Evolutionary conservation across 2,888 invertebrate genomes (phyloP).

Genomic region (Eilema sororculum): DNA sequence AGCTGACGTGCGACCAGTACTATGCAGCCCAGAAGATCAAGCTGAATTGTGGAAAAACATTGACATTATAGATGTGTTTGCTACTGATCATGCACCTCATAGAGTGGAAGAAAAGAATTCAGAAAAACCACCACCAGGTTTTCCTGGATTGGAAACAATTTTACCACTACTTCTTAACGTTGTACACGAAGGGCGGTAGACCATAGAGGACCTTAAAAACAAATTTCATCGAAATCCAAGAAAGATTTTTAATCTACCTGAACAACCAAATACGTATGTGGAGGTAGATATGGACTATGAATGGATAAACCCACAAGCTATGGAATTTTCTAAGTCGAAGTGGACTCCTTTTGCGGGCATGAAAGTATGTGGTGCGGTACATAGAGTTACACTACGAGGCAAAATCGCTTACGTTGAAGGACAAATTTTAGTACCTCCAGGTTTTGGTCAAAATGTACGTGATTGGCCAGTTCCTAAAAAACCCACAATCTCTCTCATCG

Average conservation of each 20-base stretch:
- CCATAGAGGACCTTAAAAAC: slow-evolving; percentile 95
- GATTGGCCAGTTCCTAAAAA: slow-evolving; percentile 88
- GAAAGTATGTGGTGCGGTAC: slow-evolving; percentile 94
- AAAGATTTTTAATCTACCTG: slow-evolving; percentile 97
- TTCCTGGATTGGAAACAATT: slow-evolving; percentile 98
- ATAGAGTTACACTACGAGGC: slow-evolving; percentile 97
- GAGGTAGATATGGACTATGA: slow-evolving; percentile 98
- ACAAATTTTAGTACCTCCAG: slow-evolving; percentile 94
- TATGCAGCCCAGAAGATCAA: slow-evolving; percentile 96
- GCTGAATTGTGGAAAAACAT: slow-evolving; percentile 99
- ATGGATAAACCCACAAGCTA: slow-evolving; percentile 94
- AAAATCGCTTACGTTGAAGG: slow-evolving; percentile 99
- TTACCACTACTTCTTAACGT: slow-evolving; percentile 98
- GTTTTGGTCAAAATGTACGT: slow-evolving; percentile 95
- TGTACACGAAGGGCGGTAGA: slow-evolving; percentile 94
- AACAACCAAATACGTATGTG: slow-evolving; percentile 98
- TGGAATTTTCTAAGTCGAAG: slow-evolving; percentile 95
- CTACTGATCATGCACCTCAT: slow-evolving; percentile 99
- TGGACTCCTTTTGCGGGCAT: slow-evolving; percentile 99
- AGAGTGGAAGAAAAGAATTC: slow-evolving; percentile 95
- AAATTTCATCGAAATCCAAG: slow-evolving; percentile 98
- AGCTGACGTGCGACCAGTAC: slow-evolving; percentile 94
- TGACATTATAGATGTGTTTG: slow-evolving; percentile 98
- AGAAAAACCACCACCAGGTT: slow-evolving; percentile 96
- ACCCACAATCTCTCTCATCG: slow-evolving; percentile 65